Base-by-base conservation (phyloP, 1,140 invertebrate genomes). In the Caerostris darwini region DNA sequence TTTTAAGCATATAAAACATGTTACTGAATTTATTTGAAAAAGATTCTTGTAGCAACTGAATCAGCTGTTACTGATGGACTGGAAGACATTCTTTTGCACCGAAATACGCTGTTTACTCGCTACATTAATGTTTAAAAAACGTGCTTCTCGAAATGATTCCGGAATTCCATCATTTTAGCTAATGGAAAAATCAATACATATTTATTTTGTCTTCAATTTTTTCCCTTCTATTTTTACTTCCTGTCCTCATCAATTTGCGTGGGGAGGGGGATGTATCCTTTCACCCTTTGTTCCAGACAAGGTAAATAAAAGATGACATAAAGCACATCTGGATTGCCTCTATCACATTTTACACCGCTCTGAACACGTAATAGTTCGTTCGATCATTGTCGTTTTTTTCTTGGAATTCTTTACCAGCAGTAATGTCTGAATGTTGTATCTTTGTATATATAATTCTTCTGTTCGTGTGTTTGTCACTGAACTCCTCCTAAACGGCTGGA, bases 221-320 rank as follows among this genome's bases (percentile, higher is more conserved):
- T 56, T 19, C n/a, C 54, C 0, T 56, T 17, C n/a, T 7, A 3
- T 56, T 64, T 88, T 54, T 64, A 7, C 64, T 64, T 17, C 8
- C 5, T 10, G 14, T 58, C 56, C 19, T 19, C 34, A 34, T 34
- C 34, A 34, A 34, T 87, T 53, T 12, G 4, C 12, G 3, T 53
- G 58, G 3, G 50, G 53, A 19, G 12, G 10, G 54, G 5, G n/a
- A 8, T 17, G 17, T 85, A 14, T 54, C 12, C 86, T 8, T 77
- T 77, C 69, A 67, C 59, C 58, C 8, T 88, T 88, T 88, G 14
- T 88, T 88, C 86, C 34, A 8, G 56, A 67, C 59, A 88, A 50
- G 57, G 86, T 88, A 88, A 88, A 88, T 88, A 88, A 88, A 88
- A 67, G 57, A 88, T 88, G 86, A 88, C 61, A 88, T 88, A 64